These are phyloP conservation scores for Melipona quadrifasciata DNA, from an alignment of 1,140 invertebrate species.

Conservation along the genomic window DNA sequence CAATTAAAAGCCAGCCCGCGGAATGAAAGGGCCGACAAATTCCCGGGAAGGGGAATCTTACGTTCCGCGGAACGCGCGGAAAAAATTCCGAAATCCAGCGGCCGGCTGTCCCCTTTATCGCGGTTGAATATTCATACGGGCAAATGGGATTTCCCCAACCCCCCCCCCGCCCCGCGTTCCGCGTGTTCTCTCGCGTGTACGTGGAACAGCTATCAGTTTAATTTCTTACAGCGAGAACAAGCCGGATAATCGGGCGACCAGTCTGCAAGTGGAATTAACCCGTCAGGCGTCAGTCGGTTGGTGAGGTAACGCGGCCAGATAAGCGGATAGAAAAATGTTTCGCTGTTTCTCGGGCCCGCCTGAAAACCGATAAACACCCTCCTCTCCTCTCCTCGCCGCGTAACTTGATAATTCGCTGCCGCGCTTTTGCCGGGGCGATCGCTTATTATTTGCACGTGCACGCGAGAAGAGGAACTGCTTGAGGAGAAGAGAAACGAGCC, in stretches of 20 bases:
- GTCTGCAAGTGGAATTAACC: conserved; percentile 57
- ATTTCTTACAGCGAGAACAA: conserved; percentile 22
- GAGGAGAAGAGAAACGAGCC: conserved; percentile 14
- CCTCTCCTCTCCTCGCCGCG: background rate
- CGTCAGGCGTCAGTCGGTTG: conserved; percentile 51
- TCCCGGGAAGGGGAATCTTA: background rate
- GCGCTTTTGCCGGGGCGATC: background rate
- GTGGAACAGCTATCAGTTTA: conserved; percentile 8
- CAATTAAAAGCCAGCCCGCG: too few relatives aligned
- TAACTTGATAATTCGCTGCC: conserved; percentile 39
- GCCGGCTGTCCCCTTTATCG: conserved; percentile 52
- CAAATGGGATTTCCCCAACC: conserved; percentile 57
- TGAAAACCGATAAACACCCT: background rate
- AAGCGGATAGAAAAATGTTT: conserved; percentile 46
- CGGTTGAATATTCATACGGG: conserved; percentile 63
- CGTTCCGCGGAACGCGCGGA: background rate
- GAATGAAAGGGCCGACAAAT: background rate
- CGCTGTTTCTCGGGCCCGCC: conserved; percentile 14
- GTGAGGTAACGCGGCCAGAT: conserved; percentile 37
- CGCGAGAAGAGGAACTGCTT: conserved; percentile 9
- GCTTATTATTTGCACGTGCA: conserved; percentile 28
- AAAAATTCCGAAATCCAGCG: background rate
- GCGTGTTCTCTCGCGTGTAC: conserved; percentile 27
- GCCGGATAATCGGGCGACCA: conserved; percentile 37
- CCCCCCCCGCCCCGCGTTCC: background rate